Percentiles rank a stretch among this genome's conserved stretches.
Evolutionary conservation across 2,113 vertebrate species (phyloP).

Genomic region (Ageneiosus marmoratus): DNA sequence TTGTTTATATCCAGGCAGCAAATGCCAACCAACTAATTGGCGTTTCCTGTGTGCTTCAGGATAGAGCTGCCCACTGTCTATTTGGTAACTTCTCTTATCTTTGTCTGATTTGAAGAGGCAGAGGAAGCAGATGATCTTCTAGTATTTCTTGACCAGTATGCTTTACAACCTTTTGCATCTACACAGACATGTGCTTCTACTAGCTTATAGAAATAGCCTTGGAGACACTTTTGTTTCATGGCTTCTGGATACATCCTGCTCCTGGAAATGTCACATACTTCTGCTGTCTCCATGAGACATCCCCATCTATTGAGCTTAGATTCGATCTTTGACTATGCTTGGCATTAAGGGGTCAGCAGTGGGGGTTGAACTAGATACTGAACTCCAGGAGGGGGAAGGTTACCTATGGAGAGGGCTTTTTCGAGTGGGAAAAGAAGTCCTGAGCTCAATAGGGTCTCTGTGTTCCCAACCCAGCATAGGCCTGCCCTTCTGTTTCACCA

Average conservation of each 20-base stretch:
- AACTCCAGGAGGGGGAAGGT: slow-evolving; percentile 53
- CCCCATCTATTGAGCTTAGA: slow-evolving; percentile 27
- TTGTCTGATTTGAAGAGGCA: slow-evolving; percentile 33
- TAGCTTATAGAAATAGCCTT: slow-evolving; percentile 56
- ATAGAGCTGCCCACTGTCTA: neutral
- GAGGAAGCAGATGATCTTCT: slow-evolving; percentile 58
- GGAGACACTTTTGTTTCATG: slow-evolving; percentile 21
- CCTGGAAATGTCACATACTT: slow-evolving; percentile 73
- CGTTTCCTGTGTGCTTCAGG: slow-evolving; percentile 45
- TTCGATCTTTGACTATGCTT: slow-evolving; percentile 23
- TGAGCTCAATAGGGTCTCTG: slow-evolving; percentile 61
- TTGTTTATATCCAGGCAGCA: slow-evolving; percentile 66
- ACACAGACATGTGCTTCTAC: slow-evolving; percentile 58
- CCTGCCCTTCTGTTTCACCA: slow-evolving; percentile 59
- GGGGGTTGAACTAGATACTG: slow-evolving; percentile 32
- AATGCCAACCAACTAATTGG: slow-evolving; percentile 65
- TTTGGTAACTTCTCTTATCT: slow-evolving; percentile 38
- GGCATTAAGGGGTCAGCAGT: slow-evolving; percentile 37
- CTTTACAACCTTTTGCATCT: slow-evolving; percentile 62
- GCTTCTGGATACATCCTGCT: slow-evolving; percentile 57
- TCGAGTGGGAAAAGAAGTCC: slow-evolving; percentile 69
- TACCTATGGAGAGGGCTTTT: slow-evolving; percentile 30
- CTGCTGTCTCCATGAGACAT: slow-evolving; percentile 62
- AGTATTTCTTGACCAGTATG: slow-evolving; percentile 63
- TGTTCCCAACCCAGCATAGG: slow-evolving; percentile 53